Evolutionary conservation across 92 coral and sea anemone genomes (phyloP).

Genomic region (Palythoa caribaeorum): DNA sequence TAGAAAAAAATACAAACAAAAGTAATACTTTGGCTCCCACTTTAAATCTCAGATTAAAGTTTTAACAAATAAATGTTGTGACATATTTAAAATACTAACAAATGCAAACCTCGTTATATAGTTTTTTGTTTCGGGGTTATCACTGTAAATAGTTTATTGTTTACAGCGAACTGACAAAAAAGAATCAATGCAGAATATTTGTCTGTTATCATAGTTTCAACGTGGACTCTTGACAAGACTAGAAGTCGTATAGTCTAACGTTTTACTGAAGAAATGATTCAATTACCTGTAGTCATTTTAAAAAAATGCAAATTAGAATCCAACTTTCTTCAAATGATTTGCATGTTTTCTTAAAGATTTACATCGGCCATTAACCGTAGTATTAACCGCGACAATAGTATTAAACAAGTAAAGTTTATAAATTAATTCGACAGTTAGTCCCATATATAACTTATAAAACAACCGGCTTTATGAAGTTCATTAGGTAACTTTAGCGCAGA

Average conservation of each 20-base stretch:
- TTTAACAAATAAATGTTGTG: too few relatives aligned
- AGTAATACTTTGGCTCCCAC: too few relatives aligned
- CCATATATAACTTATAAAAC: neutral
- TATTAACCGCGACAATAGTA: neutral
- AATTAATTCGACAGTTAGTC: neutral
- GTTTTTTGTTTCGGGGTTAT: too few relatives aligned
- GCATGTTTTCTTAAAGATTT: neutral
- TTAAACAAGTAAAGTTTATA: neutral
- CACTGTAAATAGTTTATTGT: too few relatives aligned
- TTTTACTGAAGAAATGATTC: neutral
- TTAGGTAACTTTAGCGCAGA: neutral
- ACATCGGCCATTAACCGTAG: neutral
- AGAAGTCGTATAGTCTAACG: neutral
- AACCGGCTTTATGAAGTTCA: neutral
- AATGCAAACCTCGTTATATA: too few relatives aligned
- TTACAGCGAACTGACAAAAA: too few relatives aligned
- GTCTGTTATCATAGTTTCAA: too few relatives aligned
- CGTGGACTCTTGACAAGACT: too few relatives aligned
- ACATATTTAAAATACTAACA: too few relatives aligned
- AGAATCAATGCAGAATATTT: too few relatives aligned
- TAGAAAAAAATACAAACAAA: too few relatives aligned
- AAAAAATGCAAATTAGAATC: neutral
- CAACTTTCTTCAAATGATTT: neutral
- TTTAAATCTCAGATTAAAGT: too few relatives aligned
- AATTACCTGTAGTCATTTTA: constrained; percentile 17